Evolutionary conservation across 1,140 invertebrate species (phyloP).

Genomic region (Procambarus clarkii): DNA sequence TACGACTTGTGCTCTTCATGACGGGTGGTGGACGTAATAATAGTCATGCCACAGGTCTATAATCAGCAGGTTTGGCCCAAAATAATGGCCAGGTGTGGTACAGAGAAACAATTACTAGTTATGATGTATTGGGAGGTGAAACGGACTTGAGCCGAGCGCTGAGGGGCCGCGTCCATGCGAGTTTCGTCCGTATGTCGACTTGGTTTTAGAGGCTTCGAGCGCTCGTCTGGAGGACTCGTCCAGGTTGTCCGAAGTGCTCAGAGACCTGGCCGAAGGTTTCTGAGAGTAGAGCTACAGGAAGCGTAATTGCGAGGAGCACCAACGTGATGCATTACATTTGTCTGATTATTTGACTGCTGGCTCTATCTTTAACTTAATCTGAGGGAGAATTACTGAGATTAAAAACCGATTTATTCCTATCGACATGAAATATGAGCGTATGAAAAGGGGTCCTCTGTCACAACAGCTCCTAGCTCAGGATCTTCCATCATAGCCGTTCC

Average conservation of each 20-base stretch:
- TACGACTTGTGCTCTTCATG: constrained; percentile 61
- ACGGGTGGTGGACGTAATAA: constrained; percentile 62
- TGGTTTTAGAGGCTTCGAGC: neutral
- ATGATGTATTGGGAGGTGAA: constrained; percentile 61
- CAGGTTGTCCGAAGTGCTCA: neutral
- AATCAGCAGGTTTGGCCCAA: constrained; percentile 42
- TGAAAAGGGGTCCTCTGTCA: neutral
- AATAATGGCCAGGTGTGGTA: constrained; percentile 53
- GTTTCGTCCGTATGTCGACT: constrained; percentile 7
- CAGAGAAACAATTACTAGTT: constrained; percentile 56
- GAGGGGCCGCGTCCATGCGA: neutral
- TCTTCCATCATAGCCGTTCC: neutral
- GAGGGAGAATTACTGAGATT: constrained; percentile 54
- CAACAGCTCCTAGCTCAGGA: neutral
- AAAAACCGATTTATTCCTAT: constrained; percentile 58
- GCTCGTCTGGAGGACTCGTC: neutral
- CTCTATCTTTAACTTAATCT: constrained; percentile 66
- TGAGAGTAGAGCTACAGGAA: constrained; percentile 46
- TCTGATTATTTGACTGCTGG: constrained; percentile 66
- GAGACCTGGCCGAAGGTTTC: constrained; percentile 33
- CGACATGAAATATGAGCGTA: constrained; percentile 41
- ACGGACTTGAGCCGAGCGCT: neutral
- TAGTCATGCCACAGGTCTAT: constrained; percentile 46
- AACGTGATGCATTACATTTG: constrained; percentile 63
- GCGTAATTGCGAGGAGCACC: constrained; percentile 61